These are phyloP conservation scores for Eumaeus atala DNA, from an alignment of 1,140 invertebrate genomes.

Conservation along the genomic window DNA sequence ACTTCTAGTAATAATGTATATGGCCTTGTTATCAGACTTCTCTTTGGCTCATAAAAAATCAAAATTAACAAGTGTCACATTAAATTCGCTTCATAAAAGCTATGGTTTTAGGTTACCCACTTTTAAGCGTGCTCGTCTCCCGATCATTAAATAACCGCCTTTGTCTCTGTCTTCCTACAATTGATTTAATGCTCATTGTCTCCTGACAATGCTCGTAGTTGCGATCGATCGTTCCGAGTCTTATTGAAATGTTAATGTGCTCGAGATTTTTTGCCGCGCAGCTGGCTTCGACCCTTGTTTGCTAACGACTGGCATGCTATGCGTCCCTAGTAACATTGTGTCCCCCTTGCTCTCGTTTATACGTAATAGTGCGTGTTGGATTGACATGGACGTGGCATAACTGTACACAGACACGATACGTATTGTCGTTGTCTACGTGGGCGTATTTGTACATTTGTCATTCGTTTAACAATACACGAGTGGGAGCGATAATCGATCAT, in stretches of 20 bases:
- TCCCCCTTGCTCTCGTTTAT: too few species aligned
- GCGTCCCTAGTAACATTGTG: too few species aligned
- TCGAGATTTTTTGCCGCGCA: constrained; percentile 41
- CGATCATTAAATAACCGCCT: constrained; percentile 50
- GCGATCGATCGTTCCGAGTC: constrained; percentile 26
- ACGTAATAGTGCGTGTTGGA: constrained; percentile 28
- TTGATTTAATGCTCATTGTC: constrained; percentile 62
- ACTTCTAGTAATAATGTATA: too few species aligned
- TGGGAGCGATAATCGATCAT: constrained; percentile 50
- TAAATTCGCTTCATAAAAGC: too few species aligned
- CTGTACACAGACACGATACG: constrained; percentile 41
- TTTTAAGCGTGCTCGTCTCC: not conserved
- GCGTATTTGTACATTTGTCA: constrained; percentile 61
- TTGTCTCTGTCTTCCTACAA: constrained; percentile 43
- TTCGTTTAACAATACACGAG: constrained; percentile 59
- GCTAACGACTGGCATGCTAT: too few species aligned
- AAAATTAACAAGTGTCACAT: too few species aligned
- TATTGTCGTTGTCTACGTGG: constrained; percentile 41
- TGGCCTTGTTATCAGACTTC: too few species aligned
- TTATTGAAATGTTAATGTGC: constrained; percentile 55
- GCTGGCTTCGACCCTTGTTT: constrained; percentile 38
- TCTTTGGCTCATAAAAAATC: too few species aligned
- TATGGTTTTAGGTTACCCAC: too few species aligned
- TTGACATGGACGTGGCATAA: constrained; percentile 53
- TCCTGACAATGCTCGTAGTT: constrained; percentile 34